Evolutionary conservation across 2,888 invertebrate genomes (phyloP), one percentile per base, ranked within the genome.

Genomic region (Dermolepida albohirtum): DNA sequence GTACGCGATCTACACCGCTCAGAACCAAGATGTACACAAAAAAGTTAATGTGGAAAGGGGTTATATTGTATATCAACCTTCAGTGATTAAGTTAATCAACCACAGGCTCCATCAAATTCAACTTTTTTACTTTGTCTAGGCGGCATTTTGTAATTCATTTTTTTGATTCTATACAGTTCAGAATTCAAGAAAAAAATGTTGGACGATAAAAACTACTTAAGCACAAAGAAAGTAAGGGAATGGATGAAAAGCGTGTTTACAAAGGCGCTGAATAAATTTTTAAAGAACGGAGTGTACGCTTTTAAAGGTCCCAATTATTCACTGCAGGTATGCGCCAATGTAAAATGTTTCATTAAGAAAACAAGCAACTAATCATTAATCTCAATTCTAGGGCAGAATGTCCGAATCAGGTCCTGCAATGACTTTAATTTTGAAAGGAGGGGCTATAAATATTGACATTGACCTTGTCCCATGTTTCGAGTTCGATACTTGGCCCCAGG

Each of bases 181-280:
- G 14, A 49, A 70, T 39, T 17, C 51, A 5, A 69, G 70, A 43
- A 72, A 83, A 85, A 66, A 41, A 34, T 64, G 27, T 49, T 69
- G 27, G 54, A 39, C 34, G 64, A 63, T 0, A 79, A 85, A 0
- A 84, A 84, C 29, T 57, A 54, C 78, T 86, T 67, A 72, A 87
- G 52, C 84, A 87, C 78, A 79, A 82, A 68, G 54, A 84, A 85
- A 72, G 85, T 88, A 72, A 81, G 86, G 0, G 76, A 79, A 0
- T 89, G 89, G 88, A 82, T 89, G 74, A 87, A 89, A 73, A 74
- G 84, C 2, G 77, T 86, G 1, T 80, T 87, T 0, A 81, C 80
- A 63, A 85, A 78, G 69, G 85, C 86, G 0, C 69, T 87, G 5
- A 85, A 85, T 59, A 79, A 79, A 7, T 77, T 86, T 63, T 67